Evolutionary conservation across 2,888 invertebrate species (phyloP).

Genomic region (Pollenia amentaria): DNA sequence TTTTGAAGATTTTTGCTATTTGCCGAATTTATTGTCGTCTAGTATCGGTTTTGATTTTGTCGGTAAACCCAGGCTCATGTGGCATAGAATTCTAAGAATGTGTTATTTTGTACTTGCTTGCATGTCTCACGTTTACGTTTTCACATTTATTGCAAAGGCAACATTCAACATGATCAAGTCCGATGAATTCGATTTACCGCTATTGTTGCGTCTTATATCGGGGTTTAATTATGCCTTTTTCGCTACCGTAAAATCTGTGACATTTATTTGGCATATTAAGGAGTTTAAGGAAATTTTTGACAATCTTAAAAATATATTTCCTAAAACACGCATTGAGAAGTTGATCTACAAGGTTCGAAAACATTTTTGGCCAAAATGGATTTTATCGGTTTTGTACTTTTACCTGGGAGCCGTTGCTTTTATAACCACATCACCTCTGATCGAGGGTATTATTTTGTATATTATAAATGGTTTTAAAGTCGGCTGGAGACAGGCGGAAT

Average conservation of each 20-base stretch:
- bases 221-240: conserved; percentile 61
- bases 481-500: conserved; percentile 52
- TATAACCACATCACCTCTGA: conserved; percentile 54
- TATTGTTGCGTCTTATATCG: conserved; percentile 51
- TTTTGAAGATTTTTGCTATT: conserved; percentile 69
- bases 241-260: conserved; percentile 41
- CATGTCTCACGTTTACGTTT: conserved; percentile 9
- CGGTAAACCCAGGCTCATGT: background rate
- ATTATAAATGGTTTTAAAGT: conserved; percentile 17
- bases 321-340: conserved; percentile 57
- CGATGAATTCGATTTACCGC: conserved; percentile 16
- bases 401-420: conserved; percentile 61
- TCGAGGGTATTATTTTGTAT: conserved; percentile 64
- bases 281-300: conserved; percentile 11
- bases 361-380: conserved; percentile 65
- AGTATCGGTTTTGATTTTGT: conserved; percentile 57
- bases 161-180: background rate
- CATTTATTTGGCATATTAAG: conserved; percentile 24
- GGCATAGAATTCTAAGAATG: conserved; percentile 3
- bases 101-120: background rate
- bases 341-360: conserved; percentile 54
- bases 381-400: conserved; percentile 48
- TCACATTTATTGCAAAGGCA: conserved; percentile 36
- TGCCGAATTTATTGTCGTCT: conserved; percentile 54
- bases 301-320: conserved; percentile 59